Evolutionary conservation across 2,888 invertebrate genomes (phyloP).

Genomic region (Argyra leucocephala): DNA sequence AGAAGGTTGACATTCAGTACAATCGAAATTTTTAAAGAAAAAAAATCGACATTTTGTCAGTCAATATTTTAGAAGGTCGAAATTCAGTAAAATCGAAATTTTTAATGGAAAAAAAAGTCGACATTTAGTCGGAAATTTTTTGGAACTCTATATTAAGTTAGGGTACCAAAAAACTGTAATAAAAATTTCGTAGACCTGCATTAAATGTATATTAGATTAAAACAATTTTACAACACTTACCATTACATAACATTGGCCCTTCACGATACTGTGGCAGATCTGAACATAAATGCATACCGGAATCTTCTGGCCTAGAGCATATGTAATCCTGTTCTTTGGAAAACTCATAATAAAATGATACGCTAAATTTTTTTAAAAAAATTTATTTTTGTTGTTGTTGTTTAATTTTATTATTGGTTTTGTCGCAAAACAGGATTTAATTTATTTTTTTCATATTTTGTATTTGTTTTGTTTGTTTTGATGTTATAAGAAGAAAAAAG

Average conservation of each 20-base stretch:
- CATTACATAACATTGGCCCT: conserved; percentile 67
- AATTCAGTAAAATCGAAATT: no score
- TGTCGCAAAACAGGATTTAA: conserved; percentile 12
- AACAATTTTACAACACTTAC: conserved; percentile 37
- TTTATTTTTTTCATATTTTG: conserved; percentile 8
- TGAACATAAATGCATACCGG: conserved; percentile 87
- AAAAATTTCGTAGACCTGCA: no score
- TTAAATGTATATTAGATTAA: no score
- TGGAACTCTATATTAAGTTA: no score
- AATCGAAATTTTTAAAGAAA: no score
- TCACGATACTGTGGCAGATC: conserved; percentile 71
- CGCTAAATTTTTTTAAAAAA: conserved; percentile 40
- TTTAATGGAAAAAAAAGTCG: no score
- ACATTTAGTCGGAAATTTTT: no score
- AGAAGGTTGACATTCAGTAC: no score
- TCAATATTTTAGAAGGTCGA: no score
- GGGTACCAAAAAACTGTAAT: no score
- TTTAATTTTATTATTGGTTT: conserved; percentile 11
- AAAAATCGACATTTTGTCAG: no score
- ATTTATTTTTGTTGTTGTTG: conserved; percentile 15
- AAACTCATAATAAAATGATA: conserved; percentile 78
- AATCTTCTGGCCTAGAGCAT: conserved; percentile 84
- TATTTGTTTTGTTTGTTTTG: no score
- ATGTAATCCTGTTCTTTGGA: conserved; percentile 92
- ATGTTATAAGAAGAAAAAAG: not conserved